Evolutionary conservation across 2,888 invertebrate species (phyloP), one percentile per base, ranked within the genome.

Genomic region (Theodoxus fluviatilis): DNA sequence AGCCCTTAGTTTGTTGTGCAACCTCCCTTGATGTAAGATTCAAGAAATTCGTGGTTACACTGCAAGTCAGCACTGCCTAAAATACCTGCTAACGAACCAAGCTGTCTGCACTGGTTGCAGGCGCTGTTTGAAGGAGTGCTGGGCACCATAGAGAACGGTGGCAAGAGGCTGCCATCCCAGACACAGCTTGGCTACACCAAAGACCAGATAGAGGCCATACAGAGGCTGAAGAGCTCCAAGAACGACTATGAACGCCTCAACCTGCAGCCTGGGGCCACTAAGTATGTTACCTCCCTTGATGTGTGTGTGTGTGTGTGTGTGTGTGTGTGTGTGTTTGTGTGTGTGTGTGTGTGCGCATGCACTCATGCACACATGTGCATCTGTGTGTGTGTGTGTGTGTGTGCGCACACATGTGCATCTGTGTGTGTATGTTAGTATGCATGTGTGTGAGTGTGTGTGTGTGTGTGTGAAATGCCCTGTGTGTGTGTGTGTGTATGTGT

Each of bases 131-230:
- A 85, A 18, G 83, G 83, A 2, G 82, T 87, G 3, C 82, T 87
- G 9, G 75, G 74, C 7, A 81, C 85, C 0, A 75, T 80, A 49
- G 86, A 87, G 49, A 86, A 85, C 71, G 87, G 87, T 1, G 86
- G 85, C 0, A 79, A 80, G 68, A 80, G 79, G 57, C 76, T 74
- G 6, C 83, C 84, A n/a, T 74, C 81, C 57, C 77, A 79, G 25
- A 83, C 84, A 2, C 85, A 84, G 72, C 78, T 87, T 9, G 86
- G 85, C 3, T 87, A 87, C 75, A 86, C 83, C 33, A 85, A 85
- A 71, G 87, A 87, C 68, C 87, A 87, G 75, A 83, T 85, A 9
- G 87, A 87, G 1, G 85, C 86, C 35, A 87, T 87, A 65, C 84
- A 86, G 73, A 78, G 83, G 55, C 77, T 87, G 31, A 86, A 85